Evolutionary conservation across 2,888 invertebrate species (phyloP).

Genomic region (Globia sparganii): DNA sequence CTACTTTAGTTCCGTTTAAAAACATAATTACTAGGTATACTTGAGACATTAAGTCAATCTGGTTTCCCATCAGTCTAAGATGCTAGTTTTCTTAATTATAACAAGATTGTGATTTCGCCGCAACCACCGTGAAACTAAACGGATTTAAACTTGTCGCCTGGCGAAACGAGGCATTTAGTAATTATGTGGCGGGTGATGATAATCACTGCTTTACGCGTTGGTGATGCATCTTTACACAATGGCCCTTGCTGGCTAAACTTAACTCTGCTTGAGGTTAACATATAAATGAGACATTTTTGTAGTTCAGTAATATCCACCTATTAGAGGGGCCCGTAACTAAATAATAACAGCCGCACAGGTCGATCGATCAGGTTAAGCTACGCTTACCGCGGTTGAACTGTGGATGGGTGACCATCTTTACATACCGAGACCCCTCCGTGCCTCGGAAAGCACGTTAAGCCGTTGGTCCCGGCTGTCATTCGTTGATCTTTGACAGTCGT

Average conservation of each 20-base stretch:
- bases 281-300: neutral
- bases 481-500: too few species aligned
- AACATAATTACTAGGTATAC: conserved; percentile 2
- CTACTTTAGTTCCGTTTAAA: neutral
- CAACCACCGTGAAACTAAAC: conserved; percentile 33
- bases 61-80: conserved; percentile 9
- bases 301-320: neutral
- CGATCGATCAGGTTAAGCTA: too few species aligned
- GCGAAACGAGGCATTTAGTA: conserved; percentile 34
- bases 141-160: conserved; percentile 24
- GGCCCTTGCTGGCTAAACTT: neutral
- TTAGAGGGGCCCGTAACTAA: too few species aligned
- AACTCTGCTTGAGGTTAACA: too few species aligned
- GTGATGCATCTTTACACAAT: neutral
- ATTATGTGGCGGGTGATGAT: conserved; percentile 33
- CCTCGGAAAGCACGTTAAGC: too few species aligned
- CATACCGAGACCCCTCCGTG: too few species aligned
- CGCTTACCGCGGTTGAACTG: too few species aligned
- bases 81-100: conserved; percentile 35
- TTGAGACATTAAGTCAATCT: conserved; percentile 7
- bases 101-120: conserved; percentile 29
- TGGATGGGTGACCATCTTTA: too few species aligned
- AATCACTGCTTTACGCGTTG: neutral
- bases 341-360: too few species aligned
- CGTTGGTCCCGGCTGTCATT: too few species aligned